Conservation (phyloP, 2,113 vertebrate species). For the Brachyhypopomus occidentalis region DNA sequence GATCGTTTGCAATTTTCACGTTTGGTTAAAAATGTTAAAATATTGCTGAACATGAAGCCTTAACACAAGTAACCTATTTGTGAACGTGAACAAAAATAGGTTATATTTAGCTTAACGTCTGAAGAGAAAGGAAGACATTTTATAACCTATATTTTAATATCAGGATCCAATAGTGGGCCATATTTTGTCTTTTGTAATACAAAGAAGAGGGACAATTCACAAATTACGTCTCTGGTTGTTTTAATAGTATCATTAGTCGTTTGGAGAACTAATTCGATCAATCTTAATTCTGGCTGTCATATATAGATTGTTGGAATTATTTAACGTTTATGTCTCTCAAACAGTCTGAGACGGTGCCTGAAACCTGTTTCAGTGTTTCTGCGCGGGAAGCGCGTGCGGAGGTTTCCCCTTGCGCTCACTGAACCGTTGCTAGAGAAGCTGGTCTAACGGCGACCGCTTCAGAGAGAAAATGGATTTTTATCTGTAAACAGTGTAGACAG, state of each 20-base stretch:
- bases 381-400: conserved; percentile 6
- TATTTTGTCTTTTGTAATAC: neutral
- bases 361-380: neutral
- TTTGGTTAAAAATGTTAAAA: no score
- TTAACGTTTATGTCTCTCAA: neutral
- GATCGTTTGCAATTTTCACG: no score
- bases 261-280: neutral
- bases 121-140: neutral
- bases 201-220: neutral
- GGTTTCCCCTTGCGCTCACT: neutral
- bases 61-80: neutral
- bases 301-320: neutral
- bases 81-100: neutral
- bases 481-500: neutral
- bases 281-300: neutral
- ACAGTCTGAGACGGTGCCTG: neutral
- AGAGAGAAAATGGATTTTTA: neutral
- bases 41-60: no score
- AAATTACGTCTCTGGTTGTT: neutral
- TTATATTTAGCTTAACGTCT: neutral
- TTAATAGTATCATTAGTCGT: neutral
- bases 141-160: neutral
- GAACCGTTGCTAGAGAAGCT: neutral
- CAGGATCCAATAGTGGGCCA: neutral
- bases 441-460: neutral